These are phyloP conservation scores for Cygnus olor DNA, from an alignment of 2,797 vertebrate species.

Conservation along the genomic window DNA sequence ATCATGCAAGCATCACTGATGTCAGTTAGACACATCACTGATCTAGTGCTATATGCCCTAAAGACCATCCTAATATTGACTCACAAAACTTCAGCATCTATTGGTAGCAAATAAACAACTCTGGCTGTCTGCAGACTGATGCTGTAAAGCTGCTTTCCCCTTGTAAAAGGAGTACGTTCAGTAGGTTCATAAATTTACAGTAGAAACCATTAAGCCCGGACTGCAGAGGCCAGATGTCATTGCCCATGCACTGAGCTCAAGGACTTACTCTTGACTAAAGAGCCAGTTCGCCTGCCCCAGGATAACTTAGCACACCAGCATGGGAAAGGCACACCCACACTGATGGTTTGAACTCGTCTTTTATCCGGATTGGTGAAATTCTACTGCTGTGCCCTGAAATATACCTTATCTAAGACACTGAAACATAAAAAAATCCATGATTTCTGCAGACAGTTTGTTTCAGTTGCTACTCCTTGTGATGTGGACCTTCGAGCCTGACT, in stretches of 20 bases:
- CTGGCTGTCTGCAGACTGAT: not conserved
- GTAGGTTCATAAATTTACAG: not conserved
- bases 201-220: not conserved
- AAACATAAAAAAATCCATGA: fast-evolving
- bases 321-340: fast-evolving
- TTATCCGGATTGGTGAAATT: not conserved
- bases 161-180: not conserved
- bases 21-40: not conserved
- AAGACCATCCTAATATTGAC: not conserved
- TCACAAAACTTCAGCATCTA: not conserved
- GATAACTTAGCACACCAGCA: not conserved
- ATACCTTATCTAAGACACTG: not conserved
- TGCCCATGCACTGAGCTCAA: not conserved
- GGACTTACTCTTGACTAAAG: not conserved
- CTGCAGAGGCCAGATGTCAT: not conserved
- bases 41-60: not conserved
- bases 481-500: not conserved
- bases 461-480: not conserved
- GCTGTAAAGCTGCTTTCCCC: not conserved
- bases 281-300: not conserved
- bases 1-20: not conserved
- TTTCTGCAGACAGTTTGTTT: not conserved
- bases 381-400: not conserved
- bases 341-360: not conserved
- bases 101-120: not conserved